Conservation (phyloP, 2,797 vertebrate species). For the Valencia hispanica region DNA sequence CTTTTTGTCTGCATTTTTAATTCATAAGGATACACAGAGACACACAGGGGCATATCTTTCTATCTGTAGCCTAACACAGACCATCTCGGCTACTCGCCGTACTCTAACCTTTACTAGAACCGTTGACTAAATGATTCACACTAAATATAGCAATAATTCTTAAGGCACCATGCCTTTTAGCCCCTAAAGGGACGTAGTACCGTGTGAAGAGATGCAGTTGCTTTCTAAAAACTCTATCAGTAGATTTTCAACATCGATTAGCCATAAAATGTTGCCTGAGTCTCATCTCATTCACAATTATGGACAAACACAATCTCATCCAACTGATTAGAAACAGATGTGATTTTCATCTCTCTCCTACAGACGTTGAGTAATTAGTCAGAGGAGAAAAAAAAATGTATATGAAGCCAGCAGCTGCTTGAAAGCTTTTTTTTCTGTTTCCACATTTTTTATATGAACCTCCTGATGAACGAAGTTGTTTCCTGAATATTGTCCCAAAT, state of each 20-base stretch:
- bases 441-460: not conserved
- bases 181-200: not conserved
- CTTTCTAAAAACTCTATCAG: not conserved
- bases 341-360: not conserved
- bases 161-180: not conserved
- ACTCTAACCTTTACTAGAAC: not conserved
- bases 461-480: not conserved
- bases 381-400: not conserved
- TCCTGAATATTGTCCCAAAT: not conserved
- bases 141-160: not conserved
- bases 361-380: not conserved
- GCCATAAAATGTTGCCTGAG: not conserved
- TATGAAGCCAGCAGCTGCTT: not conserved
- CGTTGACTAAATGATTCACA: not conserved
- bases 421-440: not conserved
- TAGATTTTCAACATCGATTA: not conserved
- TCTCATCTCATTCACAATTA: not conserved
- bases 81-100: not conserved
- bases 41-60: not conserved
- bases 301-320: not conserved
- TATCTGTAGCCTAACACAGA: too few relatives aligned
- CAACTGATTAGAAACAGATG: slow-evolving; percentile 3
- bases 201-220: not conserved
- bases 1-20: slow-evolving; percentile 11
- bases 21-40: not conserved